These are phyloP conservation scores for Agrotis segetum DNA, from an alignment of 2,888 invertebrate species.

Conservation along the genomic window DNA sequence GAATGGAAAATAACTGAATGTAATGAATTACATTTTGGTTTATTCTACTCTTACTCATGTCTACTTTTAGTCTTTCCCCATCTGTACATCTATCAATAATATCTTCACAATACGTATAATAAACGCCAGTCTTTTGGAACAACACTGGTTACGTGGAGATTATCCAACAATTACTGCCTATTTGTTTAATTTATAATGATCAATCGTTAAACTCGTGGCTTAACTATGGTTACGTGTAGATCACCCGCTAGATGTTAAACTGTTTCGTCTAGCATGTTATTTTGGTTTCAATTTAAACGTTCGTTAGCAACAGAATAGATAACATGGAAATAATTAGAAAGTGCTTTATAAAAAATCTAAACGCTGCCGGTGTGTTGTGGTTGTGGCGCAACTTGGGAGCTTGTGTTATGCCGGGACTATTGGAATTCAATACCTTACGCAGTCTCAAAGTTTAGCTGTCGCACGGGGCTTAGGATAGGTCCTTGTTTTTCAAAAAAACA, in stretches of 20 bases:
- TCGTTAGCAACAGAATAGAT: not conserved
- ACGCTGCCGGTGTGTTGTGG: conserved; percentile 8
- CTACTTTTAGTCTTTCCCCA: not conserved
- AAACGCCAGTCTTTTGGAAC: conserved; percentile 1
- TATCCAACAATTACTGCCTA: not conserved
- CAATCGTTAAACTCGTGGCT: conserved; percentile 15
- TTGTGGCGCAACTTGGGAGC: conserved; percentile 15
- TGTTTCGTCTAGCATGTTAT: conserved; percentile 1
- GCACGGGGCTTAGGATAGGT: not conserved
- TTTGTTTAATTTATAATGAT: conserved; percentile 18
- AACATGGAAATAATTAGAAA: conserved; percentile 54
- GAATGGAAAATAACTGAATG: not conserved
- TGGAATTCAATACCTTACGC: not conserved
- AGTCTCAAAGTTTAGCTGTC: not conserved
- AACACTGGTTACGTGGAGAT: conserved; percentile 4
- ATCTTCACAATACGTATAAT: not conserved
- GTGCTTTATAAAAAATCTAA: conserved; percentile 40
- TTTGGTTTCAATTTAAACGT: conserved; percentile 29
- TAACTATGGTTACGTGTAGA: conserved; percentile 20
- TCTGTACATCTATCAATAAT: not conserved
- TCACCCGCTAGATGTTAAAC: not conserved
- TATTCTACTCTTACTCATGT: too few relatives aligned
- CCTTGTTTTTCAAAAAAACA: not conserved
- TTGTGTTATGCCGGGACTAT: not conserved
- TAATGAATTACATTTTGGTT: not conserved